Evolutionary conservation across 2,113 vertebrate species (phyloP).

Genomic region (Pao palembangensis): DNA sequence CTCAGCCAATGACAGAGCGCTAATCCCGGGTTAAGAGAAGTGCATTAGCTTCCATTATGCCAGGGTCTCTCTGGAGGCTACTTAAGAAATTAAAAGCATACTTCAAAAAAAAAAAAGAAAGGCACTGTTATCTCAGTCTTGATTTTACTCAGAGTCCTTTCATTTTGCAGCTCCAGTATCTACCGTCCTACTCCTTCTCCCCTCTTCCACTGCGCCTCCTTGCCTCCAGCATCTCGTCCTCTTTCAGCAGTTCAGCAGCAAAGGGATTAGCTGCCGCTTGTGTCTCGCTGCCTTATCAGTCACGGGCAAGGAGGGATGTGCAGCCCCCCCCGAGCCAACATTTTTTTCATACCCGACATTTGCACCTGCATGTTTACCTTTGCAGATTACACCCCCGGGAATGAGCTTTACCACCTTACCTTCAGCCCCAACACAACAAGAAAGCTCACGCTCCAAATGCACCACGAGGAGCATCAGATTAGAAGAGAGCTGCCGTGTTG

Average conservation of each 20-base stretch:
- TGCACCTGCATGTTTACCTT: slow-evolving; percentile 25
- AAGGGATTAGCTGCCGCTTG: slow-evolving; percentile 55
- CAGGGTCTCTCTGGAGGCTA: not conserved
- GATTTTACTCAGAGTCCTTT: slow-evolving; percentile 1
- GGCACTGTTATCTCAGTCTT: slow-evolving; percentile 4
- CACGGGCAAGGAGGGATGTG: slow-evolving; percentile 45
- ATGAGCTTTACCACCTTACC: slow-evolving; percentile 27
- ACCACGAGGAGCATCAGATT: slow-evolving; percentile 9
- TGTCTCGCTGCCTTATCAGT: slow-evolving; percentile 60
- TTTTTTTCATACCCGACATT: not conserved
- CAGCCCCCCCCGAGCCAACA: not conserved
- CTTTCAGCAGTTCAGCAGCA: slow-evolving; percentile 50
- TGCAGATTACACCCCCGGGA: not conserved
- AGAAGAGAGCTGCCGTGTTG: slow-evolving; percentile 8
- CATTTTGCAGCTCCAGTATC: slow-evolving; percentile 13
- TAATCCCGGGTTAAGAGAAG: slow-evolving; percentile 27
- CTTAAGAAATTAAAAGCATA: slow-evolving; percentile 2
- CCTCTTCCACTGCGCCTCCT: slow-evolving; percentile 5
- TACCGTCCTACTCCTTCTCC: not conserved
- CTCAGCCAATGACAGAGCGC: slow-evolving; percentile 23
- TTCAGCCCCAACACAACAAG: not conserved
- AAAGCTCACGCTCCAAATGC: slow-evolving; percentile 5
- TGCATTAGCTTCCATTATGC: not conserved
- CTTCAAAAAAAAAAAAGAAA: slow-evolving; percentile 8
- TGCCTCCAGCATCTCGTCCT: slow-evolving; percentile 45